Evolutionary conservation across 1,140 invertebrate species (phyloP), one percentile per base, ranked within the genome.

Genomic region (Drosophila littoralis): DNA sequence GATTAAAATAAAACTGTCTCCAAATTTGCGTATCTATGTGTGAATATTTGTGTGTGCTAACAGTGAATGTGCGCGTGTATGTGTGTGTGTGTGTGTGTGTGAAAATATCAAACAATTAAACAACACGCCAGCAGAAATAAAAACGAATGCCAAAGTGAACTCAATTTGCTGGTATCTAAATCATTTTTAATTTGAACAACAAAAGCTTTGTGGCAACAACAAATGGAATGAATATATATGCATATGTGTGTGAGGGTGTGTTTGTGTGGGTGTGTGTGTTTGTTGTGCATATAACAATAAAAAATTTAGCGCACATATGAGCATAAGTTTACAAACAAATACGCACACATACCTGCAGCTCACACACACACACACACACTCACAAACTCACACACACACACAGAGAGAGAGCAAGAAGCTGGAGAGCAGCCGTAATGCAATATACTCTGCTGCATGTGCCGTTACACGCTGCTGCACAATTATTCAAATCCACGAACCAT

Each of bases 111-210:
- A 88, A 83, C 83, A 86, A 86, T 86, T 86, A 77, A 86, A 88
- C 82, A 88, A 80, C 69, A 83, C 76, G 68, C 75, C 63, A 69
- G 61, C 71, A 67, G 58, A 66, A 64, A 74, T 52, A 67, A 79
- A 89, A 86, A 43, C 48, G 71, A 80, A 81, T 77, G 50, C 58
- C 64, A 74, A 77, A 77, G 61, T 80, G 84, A 88, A 88, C 83
- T 88, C 83, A 88, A 88, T 88, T 88, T 88, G 76, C 84, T 88
- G 61, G 80, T 84, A 88, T 80, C 77, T 88, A 88, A 88, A 88
- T 89, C 84, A 88, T 88, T 88, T 88, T 88, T 88, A 88, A 88
- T 88, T 88, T 88, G 77, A 65, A 55, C 79, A 89, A 88, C 75
- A 79, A 77, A 60, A 68, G 51, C 28, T 43, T 35, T 54, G 7